phyloP scores from a whole-genome alignment of 1,140 invertebrate species.

The Aporrectodea caliginosa region DNA sequence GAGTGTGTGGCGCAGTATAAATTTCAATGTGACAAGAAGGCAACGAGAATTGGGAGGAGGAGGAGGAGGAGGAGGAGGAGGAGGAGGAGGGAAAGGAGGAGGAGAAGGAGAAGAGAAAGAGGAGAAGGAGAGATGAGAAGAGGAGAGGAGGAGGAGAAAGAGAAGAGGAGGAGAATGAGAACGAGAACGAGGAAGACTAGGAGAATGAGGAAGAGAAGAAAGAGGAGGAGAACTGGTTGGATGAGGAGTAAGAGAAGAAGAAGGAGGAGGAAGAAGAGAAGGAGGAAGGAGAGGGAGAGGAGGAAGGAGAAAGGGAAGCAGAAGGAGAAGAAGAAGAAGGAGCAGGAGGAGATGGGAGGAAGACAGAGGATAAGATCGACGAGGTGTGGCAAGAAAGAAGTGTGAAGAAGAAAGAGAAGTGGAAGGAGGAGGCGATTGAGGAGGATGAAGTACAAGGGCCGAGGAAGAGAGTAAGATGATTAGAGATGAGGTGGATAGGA shows the following conservation, averaged over 20 bases:
- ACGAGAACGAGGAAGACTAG: neutral
- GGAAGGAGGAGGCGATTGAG: neutral
- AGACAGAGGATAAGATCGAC: neutral
- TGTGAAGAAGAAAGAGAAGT: neutral
- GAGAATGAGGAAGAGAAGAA: neutral
- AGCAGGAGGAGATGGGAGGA: neutral
- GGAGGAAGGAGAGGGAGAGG: neutral
- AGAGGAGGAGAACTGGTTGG: neutral
- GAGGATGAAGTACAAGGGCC: neutral
- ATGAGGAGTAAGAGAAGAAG: neutral
- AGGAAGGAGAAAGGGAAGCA: neutral
- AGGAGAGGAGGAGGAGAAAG: neutral
- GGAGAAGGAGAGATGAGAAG: neutral
- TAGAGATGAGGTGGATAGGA: neutral
- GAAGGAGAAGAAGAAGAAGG: neutral
- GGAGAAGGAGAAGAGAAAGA: neutral
- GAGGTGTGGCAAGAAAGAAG: neutral
- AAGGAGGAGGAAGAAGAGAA: neutral
- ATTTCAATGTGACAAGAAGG: neutral
- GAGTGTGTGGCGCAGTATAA: neutral
- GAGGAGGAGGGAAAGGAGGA: neutral
- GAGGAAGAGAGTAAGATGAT: neutral
- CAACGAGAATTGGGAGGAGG: neutral
- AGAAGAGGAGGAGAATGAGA: neutral
- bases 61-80: slow-evolving; percentile 1